Conservation (phyloP, 2,797 vertebrate species). For the Neosalanx taihuensis region DNA sequence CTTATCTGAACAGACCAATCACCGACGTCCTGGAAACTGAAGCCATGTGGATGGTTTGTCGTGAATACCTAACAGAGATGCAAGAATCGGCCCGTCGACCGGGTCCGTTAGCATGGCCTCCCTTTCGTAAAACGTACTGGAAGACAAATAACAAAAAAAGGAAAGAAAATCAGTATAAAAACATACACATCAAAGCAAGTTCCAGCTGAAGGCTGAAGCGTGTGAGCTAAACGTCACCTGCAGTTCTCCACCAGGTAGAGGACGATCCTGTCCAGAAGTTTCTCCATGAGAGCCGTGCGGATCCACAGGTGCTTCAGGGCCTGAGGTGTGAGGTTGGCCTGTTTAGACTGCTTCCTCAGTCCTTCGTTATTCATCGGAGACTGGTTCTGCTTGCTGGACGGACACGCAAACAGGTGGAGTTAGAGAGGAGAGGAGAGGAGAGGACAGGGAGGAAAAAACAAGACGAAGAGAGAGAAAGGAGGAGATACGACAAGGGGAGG, state of each 20-base stretch:
- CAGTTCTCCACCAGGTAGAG: slow-evolving; percentile 93
- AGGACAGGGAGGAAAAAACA: not conserved
- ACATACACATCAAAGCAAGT: too few species aligned
- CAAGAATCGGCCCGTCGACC: slow-evolving; percentile 95
- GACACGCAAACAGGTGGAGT: not conserved
- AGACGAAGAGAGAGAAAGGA: not conserved
- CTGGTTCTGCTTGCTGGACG: slow-evolving; percentile 81
- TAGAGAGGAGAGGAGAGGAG: not conserved
- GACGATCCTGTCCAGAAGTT: slow-evolving; percentile 95
- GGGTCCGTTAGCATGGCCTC: slow-evolving; percentile 95
- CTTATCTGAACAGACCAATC: not conserved
- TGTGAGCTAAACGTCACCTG: slow-evolving; percentile 72
- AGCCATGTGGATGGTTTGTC: not conserved
- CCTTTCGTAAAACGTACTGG: slow-evolving; percentile 93
- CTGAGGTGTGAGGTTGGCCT: slow-evolving; percentile 85
- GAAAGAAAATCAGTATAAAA: slow-evolving; percentile 6
- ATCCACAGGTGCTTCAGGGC: slow-evolving; percentile 94
- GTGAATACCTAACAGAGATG: slow-evolving; percentile 86
- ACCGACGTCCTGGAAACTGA: not conserved
- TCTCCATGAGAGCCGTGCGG: slow-evolving; percentile 93
- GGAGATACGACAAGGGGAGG: not conserved
- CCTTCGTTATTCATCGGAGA: slow-evolving; percentile 79
- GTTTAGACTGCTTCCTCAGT: slow-evolving; percentile 76
- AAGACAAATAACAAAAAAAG: slow-evolving; percentile 26
- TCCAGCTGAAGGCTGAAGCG: not conserved